These are phyloP conservation scores for Lagenorhynchus albirostris DNA, from an alignment of 2,113 vertebrate species.

Conservation along the genomic window DNA sequence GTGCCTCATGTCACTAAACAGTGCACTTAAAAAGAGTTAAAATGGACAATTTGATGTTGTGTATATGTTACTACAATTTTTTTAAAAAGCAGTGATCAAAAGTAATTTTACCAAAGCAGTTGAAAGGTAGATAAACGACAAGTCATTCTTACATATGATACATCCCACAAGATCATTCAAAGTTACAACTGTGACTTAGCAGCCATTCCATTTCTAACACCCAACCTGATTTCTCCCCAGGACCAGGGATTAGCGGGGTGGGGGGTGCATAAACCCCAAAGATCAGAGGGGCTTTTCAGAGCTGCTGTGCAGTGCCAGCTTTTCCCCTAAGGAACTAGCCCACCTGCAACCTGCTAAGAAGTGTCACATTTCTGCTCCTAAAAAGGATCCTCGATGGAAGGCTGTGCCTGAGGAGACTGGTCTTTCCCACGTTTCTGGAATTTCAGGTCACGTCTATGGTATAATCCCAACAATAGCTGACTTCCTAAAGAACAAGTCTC, in stretches of 20 bases:
- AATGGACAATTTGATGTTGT: neutral
- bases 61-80: neutral
- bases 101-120: neutral
- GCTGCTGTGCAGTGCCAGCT: neutral
- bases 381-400: neutral
- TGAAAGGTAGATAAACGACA: neutral
- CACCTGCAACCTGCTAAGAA: neutral
- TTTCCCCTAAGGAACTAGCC: neutral
- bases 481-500: constrained; percentile 34
- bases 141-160: neutral
- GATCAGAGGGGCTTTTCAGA: neutral
- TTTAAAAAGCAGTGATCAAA: neutral
- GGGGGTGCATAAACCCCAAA: neutral
- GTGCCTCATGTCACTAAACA: neutral
- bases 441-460: constrained; percentile 34
- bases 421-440: constrained; percentile 63
- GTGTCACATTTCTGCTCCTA: constrained; percentile 14
- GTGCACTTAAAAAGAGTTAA: neutral
- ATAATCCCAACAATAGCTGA: constrained; percentile 35
- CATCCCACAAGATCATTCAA: neutral
- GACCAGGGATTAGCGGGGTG: neutral
- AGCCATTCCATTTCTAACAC: neutral
- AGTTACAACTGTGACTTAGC: accelerated
- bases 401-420: neutral
- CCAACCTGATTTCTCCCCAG: neutral